phyloP scores from a whole-genome alignment of 2,888 invertebrate species.

The Macaria notata region DNA sequence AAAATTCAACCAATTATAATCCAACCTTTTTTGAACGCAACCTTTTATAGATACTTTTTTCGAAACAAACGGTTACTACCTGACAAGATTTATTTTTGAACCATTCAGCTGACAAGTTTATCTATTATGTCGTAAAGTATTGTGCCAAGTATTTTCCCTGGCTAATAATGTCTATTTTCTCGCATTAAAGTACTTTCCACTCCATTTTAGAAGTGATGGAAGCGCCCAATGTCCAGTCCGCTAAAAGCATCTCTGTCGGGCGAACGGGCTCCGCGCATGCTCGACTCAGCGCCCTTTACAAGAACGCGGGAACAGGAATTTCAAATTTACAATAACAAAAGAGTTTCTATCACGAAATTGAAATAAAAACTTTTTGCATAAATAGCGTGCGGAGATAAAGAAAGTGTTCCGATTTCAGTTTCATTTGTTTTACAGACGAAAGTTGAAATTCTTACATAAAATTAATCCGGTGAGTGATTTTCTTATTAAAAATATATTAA shows the following conservation, averaged over 20 bases:
- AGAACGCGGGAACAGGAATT: constrained; percentile 35
- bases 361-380: constrained; percentile 17
- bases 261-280: constrained; percentile 54
- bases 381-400: not conserved
- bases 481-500: too few species aligned
- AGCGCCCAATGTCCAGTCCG: constrained; percentile 66
- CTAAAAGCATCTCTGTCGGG: constrained; percentile 63
- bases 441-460: not conserved
- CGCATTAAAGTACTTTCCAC: constrained; percentile 49
- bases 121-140: constrained; percentile 29
- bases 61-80: too few species aligned
- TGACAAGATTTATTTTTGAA: constrained; percentile 5
- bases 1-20: not conserved
- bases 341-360: constrained; percentile 11
- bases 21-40: constrained; percentile 12
- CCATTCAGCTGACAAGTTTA: constrained; percentile 14
- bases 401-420: constrained; percentile 10
- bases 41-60: not conserved
- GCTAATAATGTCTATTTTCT: constrained; percentile 38
- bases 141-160: constrained; percentile 31
- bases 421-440: not conserved
- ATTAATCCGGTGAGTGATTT: constrained; percentile 4
- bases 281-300: constrained; percentile 41
- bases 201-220: constrained; percentile 56
- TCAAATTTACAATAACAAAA: constrained; percentile 21